phyloP scores from a whole-genome alignment of 2,113 vertebrate genomes.

The human (Homo sapiens) region DNA sequence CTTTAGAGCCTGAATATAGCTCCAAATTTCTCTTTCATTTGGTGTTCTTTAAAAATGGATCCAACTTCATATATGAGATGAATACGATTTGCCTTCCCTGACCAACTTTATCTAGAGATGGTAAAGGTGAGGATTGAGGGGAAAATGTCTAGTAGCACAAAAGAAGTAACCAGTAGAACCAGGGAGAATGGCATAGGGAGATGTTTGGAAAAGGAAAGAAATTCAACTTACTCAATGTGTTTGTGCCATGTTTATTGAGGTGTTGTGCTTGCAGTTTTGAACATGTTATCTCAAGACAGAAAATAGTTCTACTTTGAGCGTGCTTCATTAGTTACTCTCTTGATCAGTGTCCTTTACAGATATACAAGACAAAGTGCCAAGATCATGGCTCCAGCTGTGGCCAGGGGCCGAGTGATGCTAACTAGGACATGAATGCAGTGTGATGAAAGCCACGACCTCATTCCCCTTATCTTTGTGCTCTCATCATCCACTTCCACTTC shows the following conservation, averaged over 20 bases:
- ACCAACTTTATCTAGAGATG: background rate
- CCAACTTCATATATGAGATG: background rate
- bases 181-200: background rate
- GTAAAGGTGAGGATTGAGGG: background rate
- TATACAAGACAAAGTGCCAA: background rate
- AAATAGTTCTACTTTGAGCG: background rate
- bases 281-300: background rate
- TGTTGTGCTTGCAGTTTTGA: background rate
- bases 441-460: background rate
- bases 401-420: background rate
- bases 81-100: background rate
- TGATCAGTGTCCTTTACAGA: background rate
- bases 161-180: background rate
- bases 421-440: background rate
- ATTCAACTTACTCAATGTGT: background rate
- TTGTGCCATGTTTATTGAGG: background rate
- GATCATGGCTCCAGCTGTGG: background rate
- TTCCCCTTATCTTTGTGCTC: background rate
- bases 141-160: background rate
- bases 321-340: background rate
- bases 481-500: background rate
- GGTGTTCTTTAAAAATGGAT: background rate
- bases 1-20: background rate
- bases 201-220: background rate
- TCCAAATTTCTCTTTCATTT: background rate